These are phyloP conservation scores for Ennomos quercinarius DNA, from an alignment of 2,888 invertebrate genomes.

Conservation along the genomic window DNA sequence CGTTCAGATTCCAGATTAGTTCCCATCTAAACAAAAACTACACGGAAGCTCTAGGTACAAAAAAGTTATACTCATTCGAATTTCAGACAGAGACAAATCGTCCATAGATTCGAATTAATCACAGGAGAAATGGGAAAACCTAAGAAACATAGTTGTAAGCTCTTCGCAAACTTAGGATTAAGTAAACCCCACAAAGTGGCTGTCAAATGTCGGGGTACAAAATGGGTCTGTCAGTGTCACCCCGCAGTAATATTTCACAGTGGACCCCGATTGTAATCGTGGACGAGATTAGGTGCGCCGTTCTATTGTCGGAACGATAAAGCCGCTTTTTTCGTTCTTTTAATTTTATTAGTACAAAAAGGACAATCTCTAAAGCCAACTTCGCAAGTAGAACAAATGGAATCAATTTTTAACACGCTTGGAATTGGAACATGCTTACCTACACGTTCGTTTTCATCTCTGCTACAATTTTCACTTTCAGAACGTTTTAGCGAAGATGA, in stretches of 20 bases:
- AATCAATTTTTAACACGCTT: constrained; percentile 15
- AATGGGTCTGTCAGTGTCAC: constrained; percentile 46
- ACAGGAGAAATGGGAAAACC: constrained; percentile 19
- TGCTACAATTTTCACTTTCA: not conserved
- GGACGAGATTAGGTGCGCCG: constrained; percentile 42
- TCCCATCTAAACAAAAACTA: not conserved
- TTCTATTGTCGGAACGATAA: constrained; percentile 47
- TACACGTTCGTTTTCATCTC: no score
- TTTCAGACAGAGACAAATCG: constrained; percentile 13
- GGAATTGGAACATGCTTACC: constrained; percentile 2
- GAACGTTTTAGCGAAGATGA: constrained; percentile 18
- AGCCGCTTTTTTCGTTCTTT: constrained; percentile 38
- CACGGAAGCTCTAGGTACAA: not conserved
- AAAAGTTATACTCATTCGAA: not conserved
- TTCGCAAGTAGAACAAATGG: constrained; percentile 20
- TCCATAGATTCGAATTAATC: constrained; percentile 17
- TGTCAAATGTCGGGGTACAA: constrained; percentile 43
- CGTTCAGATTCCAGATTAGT: not conserved
- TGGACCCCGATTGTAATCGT: constrained; percentile 42
- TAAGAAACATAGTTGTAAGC: constrained; percentile 23
- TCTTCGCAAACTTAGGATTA: constrained; percentile 35
- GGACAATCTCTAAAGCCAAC: constrained; percentile 30
- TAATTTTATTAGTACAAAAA: constrained; percentile 35
- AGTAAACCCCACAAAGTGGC: constrained; percentile 38
- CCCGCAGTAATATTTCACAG: constrained; percentile 46